Evolutionary conservation across 2,113 vertebrate genomes (phyloP), one percentile per base, ranked within the genome.

Genomic region (Neopipo cinnamomea): DNA sequence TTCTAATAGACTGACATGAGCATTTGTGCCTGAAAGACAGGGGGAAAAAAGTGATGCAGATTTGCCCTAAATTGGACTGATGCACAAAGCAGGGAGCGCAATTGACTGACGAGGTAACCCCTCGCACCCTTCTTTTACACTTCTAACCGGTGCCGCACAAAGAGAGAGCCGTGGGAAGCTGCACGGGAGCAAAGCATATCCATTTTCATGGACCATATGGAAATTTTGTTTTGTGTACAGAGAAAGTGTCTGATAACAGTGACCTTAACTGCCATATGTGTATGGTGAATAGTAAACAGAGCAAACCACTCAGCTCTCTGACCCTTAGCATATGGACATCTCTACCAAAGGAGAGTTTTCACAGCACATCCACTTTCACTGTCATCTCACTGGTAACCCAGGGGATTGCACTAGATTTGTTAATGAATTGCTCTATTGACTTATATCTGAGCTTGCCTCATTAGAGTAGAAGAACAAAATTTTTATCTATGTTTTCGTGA

Each of bases 351-450:
- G 98, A 98, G 98, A 98, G 97, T 98, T 99, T 98, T 98, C 98
- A 98, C 98, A 98, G 98, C 98, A 98, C 96, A 97, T 97, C 97
- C 95, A 97, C 97, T 98, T 96, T 97, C 93, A 87, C 97, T 95
- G 98, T 98, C 98, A 98, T 98, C 98, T 98, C 98, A 92, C 97
- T 96, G 97, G 98, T 98, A 97, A 97, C 99, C 99, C 98, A 65
- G 96, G 99, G 99, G 99, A 99, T 99, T 99, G 98, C 97, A 96
- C 98, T 98, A 99, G 98, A 99, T 99, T 99, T 99, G 99, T 99
- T 99, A 99, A 99, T 99, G 99, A 99, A 99, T 99, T 99, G 99
- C 98, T 99, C 99, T 99, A 99, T 99, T 99, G 99, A 99, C 99
- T 99, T 98, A 98, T 98, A 99, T 99, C 98, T 98, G 99, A 97